Evolutionary conservation across 2,888 invertebrate genomes (phyloP), one percentile per base, ranked within the genome.

Genomic region (Colletes collaris): DNA sequence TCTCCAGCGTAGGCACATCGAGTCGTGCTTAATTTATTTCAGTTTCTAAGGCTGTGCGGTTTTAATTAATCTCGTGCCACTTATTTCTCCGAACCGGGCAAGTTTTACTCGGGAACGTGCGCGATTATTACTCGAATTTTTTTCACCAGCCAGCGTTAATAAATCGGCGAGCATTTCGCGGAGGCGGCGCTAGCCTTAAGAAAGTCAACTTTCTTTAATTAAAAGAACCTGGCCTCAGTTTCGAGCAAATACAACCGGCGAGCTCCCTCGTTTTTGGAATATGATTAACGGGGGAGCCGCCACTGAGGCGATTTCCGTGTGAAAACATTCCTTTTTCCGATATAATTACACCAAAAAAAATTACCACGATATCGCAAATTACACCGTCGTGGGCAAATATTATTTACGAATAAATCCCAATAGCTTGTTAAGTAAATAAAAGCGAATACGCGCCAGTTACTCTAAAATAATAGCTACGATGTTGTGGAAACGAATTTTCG

Each of bases 51-150:
- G 64, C 62, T 53, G 52, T 44, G 52, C 62, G 62, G 68, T 64
- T 77, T 76, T 77, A 77, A 77, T 77, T 76, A 77, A 76, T 77
- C 64, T 64, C 53, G 27, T 27, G 59, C 49, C 40, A 59, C 64
- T 49, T 40, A 52, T n/a, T 67, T 64, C 46, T 52, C 35, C 27
- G 10, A 2, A 50, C 27, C 52, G 40, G 16, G 35, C 27, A 27
- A 55, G 60, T 60, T 74, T 62, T 55, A 56, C 65, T 66, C 16
- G 16, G 16, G 16, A 16, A 16, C 10, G 11, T 16, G 35, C 67
- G 11, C 35, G 56, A 59, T 68, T 77, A 68, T 75, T 67, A 53
- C 7, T 60, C 63, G 27, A 53, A 64, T 59, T 46, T 40, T 16
- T 27, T 64, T 40, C n/a, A 7, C 35, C 58, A 10, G n/a, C 46